phyloP scores from a whole-genome alignment of 2,888 invertebrate species.

The Autographa pulchrina region DNA sequence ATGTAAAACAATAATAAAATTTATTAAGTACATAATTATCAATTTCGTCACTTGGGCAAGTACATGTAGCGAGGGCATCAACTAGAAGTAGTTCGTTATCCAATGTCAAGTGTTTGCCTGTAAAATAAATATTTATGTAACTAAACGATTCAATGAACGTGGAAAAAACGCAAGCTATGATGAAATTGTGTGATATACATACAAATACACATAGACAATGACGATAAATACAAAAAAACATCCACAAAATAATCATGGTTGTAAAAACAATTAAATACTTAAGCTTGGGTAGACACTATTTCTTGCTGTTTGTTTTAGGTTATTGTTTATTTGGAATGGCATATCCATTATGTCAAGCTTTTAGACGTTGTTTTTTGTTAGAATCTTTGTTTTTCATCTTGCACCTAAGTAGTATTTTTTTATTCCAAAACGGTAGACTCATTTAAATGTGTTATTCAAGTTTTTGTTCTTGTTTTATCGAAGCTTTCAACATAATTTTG shows the following conservation, averaged over 20 bases:
- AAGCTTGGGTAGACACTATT: not conserved
- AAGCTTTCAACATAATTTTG: constrained; percentile 1
- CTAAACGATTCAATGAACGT: constrained; percentile 53
- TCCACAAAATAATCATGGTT: constrained; percentile 6
- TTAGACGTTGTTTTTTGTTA: not conserved
- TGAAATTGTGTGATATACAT: constrained; percentile 30
- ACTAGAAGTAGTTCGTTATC: constrained; percentile 65
- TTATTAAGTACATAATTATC: constrained; percentile 10
- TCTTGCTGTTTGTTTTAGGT: not conserved
- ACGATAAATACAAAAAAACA: constrained; percentile 19
- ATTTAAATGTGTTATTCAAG: not conserved
- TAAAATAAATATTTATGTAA: constrained; percentile 36
- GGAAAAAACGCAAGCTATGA: constrained; percentile 49
- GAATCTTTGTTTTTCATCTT: constrained; percentile 1
- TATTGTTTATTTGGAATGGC: constrained; percentile 1
- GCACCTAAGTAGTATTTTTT: constrained; percentile 1
- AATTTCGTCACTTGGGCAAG: constrained; percentile 34
- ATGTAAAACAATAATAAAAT: not conserved
- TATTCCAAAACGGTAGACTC: constrained; percentile 1
- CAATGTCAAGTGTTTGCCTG: constrained; percentile 67
- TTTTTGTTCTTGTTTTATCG: not conserved
- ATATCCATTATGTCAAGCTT: constrained; percentile 1
- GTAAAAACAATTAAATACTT: constrained; percentile 7
- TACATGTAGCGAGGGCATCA: constrained; percentile 46
- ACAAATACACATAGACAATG: constrained; percentile 16